Conservation (phyloP, 2,888 invertebrate genomes). For the Notocelia uddmanniana region DNA sequence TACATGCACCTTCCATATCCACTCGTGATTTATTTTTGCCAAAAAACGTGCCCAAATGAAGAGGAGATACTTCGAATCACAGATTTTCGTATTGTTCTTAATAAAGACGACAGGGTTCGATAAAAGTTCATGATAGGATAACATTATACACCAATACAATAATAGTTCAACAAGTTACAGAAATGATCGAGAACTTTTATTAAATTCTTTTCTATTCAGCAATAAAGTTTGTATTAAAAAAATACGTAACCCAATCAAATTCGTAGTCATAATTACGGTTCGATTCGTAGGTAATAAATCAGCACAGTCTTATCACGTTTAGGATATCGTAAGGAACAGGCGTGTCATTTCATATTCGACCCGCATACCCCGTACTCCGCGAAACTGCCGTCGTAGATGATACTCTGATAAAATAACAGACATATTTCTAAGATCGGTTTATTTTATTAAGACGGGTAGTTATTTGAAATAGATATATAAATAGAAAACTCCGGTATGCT, state of each 20-base stretch:
- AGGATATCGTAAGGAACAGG: constrained; percentile 66
- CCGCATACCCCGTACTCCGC: constrained; percentile 69
- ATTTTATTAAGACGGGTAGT: constrained; percentile 12
- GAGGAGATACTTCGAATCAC: too few species aligned
- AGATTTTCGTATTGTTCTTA: too few species aligned
- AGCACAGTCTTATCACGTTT: constrained; percentile 67
- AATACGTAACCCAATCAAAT: too few species aligned
- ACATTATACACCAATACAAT: too few species aligned
- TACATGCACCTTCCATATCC: too few species aligned
- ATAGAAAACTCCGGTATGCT: too few species aligned
- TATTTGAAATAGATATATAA: not conserved
- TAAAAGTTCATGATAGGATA: too few species aligned
- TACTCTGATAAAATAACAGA: constrained; percentile 29
- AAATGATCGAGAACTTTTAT: not conserved
- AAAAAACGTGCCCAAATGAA: too few species aligned
- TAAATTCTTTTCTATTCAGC: not conserved
- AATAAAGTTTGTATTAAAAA: not conserved
- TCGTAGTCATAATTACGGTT: constrained; percentile 26
- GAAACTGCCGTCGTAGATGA: constrained; percentile 52
- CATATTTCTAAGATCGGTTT: constrained; percentile 14
- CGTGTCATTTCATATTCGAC: constrained; percentile 70
- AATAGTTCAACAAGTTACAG: too few species aligned
- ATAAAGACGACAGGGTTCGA: too few species aligned
- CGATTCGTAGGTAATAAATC: constrained; percentile 66
- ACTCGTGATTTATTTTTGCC: too few species aligned